Conservation (phyloP, 30 jellyfish, hydroid and myxozoan genomes). For the Aurelia sp. region DNA sequence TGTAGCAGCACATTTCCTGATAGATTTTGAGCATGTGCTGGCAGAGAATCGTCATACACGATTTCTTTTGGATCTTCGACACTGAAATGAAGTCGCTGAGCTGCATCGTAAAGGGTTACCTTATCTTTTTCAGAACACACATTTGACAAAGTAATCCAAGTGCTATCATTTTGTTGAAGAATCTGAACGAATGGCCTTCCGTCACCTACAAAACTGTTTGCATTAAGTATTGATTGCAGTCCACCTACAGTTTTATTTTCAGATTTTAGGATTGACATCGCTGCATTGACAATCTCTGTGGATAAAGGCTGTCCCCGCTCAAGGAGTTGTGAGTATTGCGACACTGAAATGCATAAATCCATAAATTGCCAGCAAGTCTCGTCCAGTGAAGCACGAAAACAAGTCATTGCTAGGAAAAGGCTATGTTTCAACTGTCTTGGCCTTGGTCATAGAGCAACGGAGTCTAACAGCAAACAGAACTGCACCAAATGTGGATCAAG, state of each 20-base stretch:
- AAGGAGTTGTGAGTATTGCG: no score
- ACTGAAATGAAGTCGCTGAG: not conserved
- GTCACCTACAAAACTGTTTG: no score
- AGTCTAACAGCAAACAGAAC: no score
- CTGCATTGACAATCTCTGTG: not conserved
- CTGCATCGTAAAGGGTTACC: not conserved
- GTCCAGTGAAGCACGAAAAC: no score
- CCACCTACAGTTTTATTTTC: not conserved
- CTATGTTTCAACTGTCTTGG: no score
- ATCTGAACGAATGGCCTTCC: conserved; percentile 1
- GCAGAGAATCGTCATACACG: not conserved
- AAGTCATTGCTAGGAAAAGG: no score
- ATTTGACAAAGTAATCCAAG: not conserved
- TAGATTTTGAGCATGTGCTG: not conserved
- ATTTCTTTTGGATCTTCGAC: not conserved
- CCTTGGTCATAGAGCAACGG: no score
- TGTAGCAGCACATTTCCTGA: not conserved
- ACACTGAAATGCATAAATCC: no score
- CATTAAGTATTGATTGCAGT: not conserved
- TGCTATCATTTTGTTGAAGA: not conserved
- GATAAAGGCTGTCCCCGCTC: no score
- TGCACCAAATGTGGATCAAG: no score
- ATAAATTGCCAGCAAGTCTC: no score
- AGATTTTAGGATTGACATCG: not conserved
- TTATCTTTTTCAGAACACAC: not conserved